Conservation (phyloP, 1,140 invertebrate species). For the Atta colombica region DNA sequence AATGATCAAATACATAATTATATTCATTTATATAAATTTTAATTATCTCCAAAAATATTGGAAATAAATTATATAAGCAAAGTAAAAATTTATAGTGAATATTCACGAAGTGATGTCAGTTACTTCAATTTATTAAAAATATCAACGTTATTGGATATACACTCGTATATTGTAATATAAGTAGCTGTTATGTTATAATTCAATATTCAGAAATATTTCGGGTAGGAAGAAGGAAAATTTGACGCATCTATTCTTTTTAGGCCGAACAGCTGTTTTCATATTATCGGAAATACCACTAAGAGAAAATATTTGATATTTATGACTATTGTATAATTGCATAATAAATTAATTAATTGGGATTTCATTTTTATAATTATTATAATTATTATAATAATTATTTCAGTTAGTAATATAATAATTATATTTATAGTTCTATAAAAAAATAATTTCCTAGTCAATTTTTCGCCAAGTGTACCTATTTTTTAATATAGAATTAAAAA, state of each 20-base stretch:
- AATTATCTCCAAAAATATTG: constrained; percentile 5
- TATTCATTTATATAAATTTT: constrained; percentile 11
- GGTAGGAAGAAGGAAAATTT: constrained; percentile 22
- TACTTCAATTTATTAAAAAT: constrained; percentile 36
- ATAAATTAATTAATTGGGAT: too few relatives aligned
- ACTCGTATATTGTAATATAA: not conserved
- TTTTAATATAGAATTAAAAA: too few relatives aligned
- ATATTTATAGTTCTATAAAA: too few relatives aligned
- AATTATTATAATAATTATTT: too few relatives aligned
- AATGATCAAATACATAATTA: not conserved
- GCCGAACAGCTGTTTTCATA: not conserved
- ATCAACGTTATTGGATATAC: constrained; percentile 1
- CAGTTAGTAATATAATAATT: too few relatives aligned
- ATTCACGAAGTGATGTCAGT: not conserved
- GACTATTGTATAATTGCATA: too few relatives aligned
- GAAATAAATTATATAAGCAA: constrained; percentile 32
- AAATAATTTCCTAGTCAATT: too few relatives aligned
- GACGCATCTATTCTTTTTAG: not conserved
- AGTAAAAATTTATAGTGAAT: not conserved
- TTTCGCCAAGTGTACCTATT: too few relatives aligned
- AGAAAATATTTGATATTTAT: too few relatives aligned
- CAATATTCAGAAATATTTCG: not conserved
- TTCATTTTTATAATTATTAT: too few relatives aligned
- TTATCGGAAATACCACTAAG: not conserved
- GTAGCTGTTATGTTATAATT: not conserved